Evolutionary conservation across 2,888 invertebrate genomes (phyloP).

Genomic region (Psylliodes chrysocephalus): DNA sequence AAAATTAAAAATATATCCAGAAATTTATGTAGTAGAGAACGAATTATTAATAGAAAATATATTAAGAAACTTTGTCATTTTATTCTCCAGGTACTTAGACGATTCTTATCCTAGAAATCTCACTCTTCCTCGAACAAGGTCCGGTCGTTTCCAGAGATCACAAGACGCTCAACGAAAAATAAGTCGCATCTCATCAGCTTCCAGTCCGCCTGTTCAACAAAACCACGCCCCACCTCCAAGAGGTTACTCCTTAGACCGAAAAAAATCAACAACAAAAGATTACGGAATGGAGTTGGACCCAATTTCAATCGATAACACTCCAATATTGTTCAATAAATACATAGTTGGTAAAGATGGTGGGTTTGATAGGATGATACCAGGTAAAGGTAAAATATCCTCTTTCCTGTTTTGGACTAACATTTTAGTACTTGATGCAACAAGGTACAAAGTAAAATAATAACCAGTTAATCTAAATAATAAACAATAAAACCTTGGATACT

Average conservation of each 20-base stretch:
- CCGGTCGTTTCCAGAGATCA: slow-evolving; percentile 59
- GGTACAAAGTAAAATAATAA: too few species aligned
- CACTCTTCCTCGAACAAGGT: slow-evolving; percentile 56
- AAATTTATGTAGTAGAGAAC: too few species aligned
- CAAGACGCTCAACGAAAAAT: slow-evolving; percentile 27
- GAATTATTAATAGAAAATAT: too few species aligned
- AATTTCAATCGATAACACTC: slow-evolving; percentile 65
- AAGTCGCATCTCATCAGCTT: slow-evolving; percentile 48
- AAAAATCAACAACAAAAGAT: slow-evolving; percentile 53
- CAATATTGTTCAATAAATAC: slow-evolving; percentile 78
- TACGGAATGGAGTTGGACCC: slow-evolving; percentile 60
- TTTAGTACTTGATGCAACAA: too few species aligned
- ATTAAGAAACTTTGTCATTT: too few species aligned
- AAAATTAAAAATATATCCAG: too few species aligned
- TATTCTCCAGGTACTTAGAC: slow-evolving; percentile 55
- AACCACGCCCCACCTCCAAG: slow-evolving; percentile 27
- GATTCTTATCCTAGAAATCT: slow-evolving; percentile 50
- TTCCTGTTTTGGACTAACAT: background rate
- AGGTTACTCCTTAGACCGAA: slow-evolving; percentile 60
- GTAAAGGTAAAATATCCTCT: slow-evolving; percentile 46
- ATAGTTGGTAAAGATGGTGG: slow-evolving; percentile 68
- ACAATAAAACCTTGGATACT: too few species aligned
- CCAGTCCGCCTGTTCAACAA: slow-evolving; percentile 12
- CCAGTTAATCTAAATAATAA: too few species aligned
- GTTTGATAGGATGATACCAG: slow-evolving; percentile 56